phyloP scores from a whole-genome alignment of 1,140 invertebrate genomes.

The Pygmarrhopalites habei region DNA sequence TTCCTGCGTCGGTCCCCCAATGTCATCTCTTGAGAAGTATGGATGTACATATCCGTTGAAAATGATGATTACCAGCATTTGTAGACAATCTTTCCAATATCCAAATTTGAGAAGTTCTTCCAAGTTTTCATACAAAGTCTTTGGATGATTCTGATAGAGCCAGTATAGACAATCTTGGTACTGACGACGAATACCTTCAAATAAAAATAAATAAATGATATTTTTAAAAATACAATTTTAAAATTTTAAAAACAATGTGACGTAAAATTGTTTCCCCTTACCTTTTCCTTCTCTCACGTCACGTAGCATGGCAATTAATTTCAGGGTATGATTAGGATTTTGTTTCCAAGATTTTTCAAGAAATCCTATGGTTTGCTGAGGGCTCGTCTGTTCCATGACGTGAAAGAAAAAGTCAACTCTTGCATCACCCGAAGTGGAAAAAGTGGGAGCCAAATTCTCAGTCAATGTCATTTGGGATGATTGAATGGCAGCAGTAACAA shows the following conservation, averaged over 20 bases:
- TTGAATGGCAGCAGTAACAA: constrained; percentile 3
- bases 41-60: constrained; percentile 22
- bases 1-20: neutral
- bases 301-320: constrained; percentile 25
- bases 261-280: too few species aligned
- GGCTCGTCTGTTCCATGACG: constrained; percentile 27
- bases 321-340: constrained; percentile 25
- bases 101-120: constrained; percentile 24
- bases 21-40: constrained; percentile 15
- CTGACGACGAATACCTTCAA: constrained; percentile 27
- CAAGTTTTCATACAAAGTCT: constrained; percentile 31
- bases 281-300: constrained; percentile 30
- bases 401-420: constrained; percentile 35
- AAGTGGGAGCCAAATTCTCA: constrained; percentile 27
- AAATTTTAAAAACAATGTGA: too few species aligned
- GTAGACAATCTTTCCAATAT: constrained; percentile 36
- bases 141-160: constrained; percentile 32
- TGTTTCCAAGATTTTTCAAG: constrained; percentile 23
- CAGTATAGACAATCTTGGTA: constrained; percentile 32
- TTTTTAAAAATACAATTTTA: too few species aligned
- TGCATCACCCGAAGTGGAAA: constrained; percentile 21
- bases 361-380: neutral
- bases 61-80: constrained; percentile 23
- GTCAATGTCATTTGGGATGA: constrained; percentile 6
- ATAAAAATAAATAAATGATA: too few species aligned